Percentiles rank a stretch among this genome's conserved stretches.
Conservation (phyloP, 2,113 vertebrate species). For the Tiliqua scincoides region DNA sequence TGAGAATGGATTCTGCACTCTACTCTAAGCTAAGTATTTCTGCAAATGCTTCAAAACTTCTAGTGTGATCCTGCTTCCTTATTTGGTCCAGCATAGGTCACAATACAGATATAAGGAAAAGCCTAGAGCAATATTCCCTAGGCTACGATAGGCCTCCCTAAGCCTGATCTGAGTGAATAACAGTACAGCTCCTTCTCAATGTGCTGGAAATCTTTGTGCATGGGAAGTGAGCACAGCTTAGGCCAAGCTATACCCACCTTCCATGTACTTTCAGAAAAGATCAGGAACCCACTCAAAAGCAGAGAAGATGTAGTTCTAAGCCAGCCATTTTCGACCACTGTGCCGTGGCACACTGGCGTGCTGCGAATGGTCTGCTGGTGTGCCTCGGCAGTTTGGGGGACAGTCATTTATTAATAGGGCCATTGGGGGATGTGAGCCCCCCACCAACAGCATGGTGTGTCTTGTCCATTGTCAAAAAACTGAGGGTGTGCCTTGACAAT, state of each 20-base stretch:
- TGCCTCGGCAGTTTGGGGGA: no score
- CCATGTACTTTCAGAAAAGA: not conserved
- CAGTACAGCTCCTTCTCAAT: not conserved
- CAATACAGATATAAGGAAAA: not conserved
- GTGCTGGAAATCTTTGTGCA: not conserved
- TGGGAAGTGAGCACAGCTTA: not conserved
- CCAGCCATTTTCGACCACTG: no score
- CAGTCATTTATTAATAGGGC: no score
- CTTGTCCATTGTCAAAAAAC: no score
- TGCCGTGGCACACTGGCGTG: no score
- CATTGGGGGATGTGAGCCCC: no score
- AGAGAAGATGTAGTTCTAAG: not conserved
- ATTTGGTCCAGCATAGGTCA: not conserved
- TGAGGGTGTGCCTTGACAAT: no score
- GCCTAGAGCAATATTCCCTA: not conserved
- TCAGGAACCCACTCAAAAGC: not conserved
- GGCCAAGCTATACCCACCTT: not conserved
- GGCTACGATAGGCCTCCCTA: not conserved
- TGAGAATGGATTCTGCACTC: not conserved
- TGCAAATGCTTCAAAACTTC: not conserved
- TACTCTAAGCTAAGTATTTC: not conserved
- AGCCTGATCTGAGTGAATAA: not conserved
- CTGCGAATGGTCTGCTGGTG: no score
- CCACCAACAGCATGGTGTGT: no score
- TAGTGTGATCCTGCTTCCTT: not conserved